Conservation (phyloP, 2,888 invertebrate species). For the Cryptocephalus primarius region DNA sequence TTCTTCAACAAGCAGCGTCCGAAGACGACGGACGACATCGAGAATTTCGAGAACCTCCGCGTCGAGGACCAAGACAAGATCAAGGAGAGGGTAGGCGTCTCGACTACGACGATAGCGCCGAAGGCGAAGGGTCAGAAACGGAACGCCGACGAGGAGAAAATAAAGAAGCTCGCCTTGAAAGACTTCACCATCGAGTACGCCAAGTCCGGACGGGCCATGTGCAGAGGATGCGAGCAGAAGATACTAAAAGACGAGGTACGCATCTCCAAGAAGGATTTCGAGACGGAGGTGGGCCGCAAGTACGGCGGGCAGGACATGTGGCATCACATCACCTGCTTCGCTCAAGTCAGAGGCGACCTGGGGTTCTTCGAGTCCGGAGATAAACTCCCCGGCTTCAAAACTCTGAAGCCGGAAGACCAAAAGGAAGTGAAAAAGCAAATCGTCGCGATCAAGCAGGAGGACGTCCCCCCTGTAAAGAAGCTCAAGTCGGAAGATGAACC, state of each 20-base stretch:
- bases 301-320: conserved; percentile 79
- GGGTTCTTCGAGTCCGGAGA: conserved; percentile 64
- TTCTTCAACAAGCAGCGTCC: conserved; percentile 79
- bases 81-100: conserved; percentile 47
- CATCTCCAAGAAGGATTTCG: conserved; percentile 75
- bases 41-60: conserved; percentile 64
- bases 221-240: conserved; percentile 74
- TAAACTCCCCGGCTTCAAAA: conserved; percentile 64
- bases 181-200: conserved; percentile 78
- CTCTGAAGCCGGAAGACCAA: conserved; percentile 62
- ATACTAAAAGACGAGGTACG: conserved; percentile 67
- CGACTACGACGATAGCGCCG: conserved; percentile 36
- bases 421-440: conserved; percentile 48
- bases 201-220: conserved; percentile 70
- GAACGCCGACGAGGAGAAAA: conserved; percentile 20
- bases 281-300: conserved; percentile 65
- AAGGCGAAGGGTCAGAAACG: conserved; percentile 43
- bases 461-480: conserved; percentile 55
- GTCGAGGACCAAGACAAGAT: conserved; percentile 78
- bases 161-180: conserved; percentile 37
- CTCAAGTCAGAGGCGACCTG: conserved; percentile 58
- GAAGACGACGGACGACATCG: conserved; percentile 63
- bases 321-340: conserved; percentile 90
- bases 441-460: conserved; percentile 48
- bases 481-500: conserved; percentile 49